Conservation (phyloP, 2,888 invertebrate genomes). For the Ectemnius lituratus region DNA sequence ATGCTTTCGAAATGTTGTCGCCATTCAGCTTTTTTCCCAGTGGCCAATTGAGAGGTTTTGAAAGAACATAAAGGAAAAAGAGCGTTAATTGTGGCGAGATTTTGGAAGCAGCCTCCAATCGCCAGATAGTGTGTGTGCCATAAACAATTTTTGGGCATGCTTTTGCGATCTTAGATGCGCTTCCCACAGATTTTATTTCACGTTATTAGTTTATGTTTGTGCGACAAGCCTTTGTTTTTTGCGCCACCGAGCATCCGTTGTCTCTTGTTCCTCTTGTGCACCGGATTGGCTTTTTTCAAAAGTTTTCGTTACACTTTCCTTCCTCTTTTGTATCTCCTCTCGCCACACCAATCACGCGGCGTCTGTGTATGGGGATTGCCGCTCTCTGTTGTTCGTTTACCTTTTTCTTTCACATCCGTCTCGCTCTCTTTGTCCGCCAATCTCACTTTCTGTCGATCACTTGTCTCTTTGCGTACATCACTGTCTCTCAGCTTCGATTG, state of each 20-base stretch:
- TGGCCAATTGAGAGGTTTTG: neutral
- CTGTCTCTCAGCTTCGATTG: slow-evolving; percentile 2
- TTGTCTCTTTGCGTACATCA: slow-evolving; percentile 2
- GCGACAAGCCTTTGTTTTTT: slow-evolving; percentile 12
- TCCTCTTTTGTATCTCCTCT: neutral
- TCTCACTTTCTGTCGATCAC: neutral
- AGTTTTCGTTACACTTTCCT: slow-evolving; percentile 54
- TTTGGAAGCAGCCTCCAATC: neutral
- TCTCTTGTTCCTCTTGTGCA: slow-evolving; percentile 30
- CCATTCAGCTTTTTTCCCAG: no score
- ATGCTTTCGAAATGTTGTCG: no score
- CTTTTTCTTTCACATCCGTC: neutral
- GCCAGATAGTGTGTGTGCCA: slow-evolving; percentile 68
- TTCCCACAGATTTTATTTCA: slow-evolving; percentile 64
- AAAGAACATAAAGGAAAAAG: neutral
- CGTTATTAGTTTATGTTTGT: slow-evolving; percentile 58
- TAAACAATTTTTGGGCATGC: slow-evolving; percentile 76
- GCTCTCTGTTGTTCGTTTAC: neutral
- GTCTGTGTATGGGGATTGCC: neutral
- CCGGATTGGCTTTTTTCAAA: slow-evolving; percentile 75
- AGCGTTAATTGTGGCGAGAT: neutral
- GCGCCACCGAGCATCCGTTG: slow-evolving; percentile 26
- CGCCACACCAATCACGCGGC: no score
- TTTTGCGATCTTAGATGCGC: slow-evolving; percentile 73
- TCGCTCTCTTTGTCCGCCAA: slow-evolving; percentile 6